phyloP scores from a whole-genome alignment of 2,888 invertebrate species.

The Ganaspis brasiliensis region DNA sequence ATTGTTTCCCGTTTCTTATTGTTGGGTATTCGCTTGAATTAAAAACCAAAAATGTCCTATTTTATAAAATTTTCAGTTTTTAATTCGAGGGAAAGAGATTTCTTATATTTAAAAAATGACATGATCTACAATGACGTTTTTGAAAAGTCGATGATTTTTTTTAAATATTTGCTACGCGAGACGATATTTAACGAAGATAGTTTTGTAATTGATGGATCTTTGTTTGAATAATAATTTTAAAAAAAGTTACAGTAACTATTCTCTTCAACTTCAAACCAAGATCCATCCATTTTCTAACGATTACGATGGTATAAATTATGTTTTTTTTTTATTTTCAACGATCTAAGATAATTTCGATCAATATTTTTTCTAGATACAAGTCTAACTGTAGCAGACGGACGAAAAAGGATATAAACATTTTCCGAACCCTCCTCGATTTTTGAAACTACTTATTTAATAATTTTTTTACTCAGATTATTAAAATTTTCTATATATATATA shows the following conservation, averaged over 20 bases:
- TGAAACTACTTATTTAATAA: no score
- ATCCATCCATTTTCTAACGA: slow-evolving; percentile 20
- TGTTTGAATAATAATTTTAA: neutral
- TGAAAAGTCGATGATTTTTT: slow-evolving; percentile 18
- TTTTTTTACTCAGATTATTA: neutral
- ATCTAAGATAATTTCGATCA: slow-evolving; percentile 52
- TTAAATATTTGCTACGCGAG: slow-evolving; percentile 12
- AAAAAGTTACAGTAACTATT: neutral
- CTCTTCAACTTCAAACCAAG: neutral
- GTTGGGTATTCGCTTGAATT: slow-evolving; percentile 63
- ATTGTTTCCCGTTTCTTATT: slow-evolving; percentile 77
- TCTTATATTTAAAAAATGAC: slow-evolving; percentile 12
- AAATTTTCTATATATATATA: neutral
- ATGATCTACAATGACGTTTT: slow-evolving; percentile 3
- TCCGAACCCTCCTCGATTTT: slow-evolving; percentile 7
- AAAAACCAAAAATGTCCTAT: neutral
- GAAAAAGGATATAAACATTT: slow-evolving; percentile 34
- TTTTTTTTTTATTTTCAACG: slow-evolving; percentile 43
- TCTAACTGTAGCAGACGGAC: slow-evolving; percentile 53
- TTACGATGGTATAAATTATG: slow-evolving; percentile 7
- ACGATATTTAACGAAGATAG: slow-evolving; percentile 22
- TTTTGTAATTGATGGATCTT: neutral
- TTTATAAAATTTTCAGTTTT: neutral
- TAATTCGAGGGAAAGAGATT: neutral
- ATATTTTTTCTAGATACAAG: slow-evolving; percentile 46